Evolutionary conservation across 64 coral and sea anemone species (phyloP).

Genomic region (Anthopleura sola): DNA sequence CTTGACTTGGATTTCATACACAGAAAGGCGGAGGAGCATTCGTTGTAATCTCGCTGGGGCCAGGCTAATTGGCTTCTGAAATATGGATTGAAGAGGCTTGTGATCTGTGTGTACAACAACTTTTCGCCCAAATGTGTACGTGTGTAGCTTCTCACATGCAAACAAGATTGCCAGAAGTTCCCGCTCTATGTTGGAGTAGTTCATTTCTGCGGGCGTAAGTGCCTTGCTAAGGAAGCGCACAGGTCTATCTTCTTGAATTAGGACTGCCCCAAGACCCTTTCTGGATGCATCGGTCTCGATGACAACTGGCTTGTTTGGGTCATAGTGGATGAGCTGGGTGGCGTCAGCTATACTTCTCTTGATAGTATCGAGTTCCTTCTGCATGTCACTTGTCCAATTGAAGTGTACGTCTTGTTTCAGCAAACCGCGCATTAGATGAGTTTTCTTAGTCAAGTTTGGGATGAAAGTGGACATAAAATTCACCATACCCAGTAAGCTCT

Average conservation of each 20-base stretch:
- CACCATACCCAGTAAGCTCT: no score
- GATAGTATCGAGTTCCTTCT: slow-evolving; percentile 20
- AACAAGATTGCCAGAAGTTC: slow-evolving; percentile 43
- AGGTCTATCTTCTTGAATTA: slow-evolving; percentile 23
- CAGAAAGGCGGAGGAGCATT: slow-evolving; percentile 31
- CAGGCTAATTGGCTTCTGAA: slow-evolving; percentile 48
- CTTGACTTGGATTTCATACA: slow-evolving; percentile 31
- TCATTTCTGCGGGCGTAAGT: slow-evolving; percentile 19
- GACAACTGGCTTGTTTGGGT: slow-evolving; percentile 15
- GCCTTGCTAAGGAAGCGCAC: slow-evolving; percentile 43
- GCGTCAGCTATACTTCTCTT: slow-evolving; percentile 11
- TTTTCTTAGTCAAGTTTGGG: background rate
- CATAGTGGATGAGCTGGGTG: slow-evolving; percentile 10
- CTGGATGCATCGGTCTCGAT: slow-evolving; percentile 44
- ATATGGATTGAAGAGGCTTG: slow-evolving; percentile 31
- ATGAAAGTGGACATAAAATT: no score
- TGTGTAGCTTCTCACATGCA: slow-evolving; percentile 64
- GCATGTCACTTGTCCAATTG: slow-evolving; percentile 26
- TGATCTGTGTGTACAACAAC: slow-evolving; percentile 42
- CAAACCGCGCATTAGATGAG: slow-evolving; percentile 44
- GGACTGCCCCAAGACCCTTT: slow-evolving; percentile 29
- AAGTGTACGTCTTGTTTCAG: slow-evolving; percentile 50
- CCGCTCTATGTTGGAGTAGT: slow-evolving; percentile 59
- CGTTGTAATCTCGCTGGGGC: slow-evolving; percentile 38
- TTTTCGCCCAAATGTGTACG: slow-evolving; percentile 30